Evolutionary conservation across 2,888 invertebrate species (phyloP), one percentile per base, ranked within the genome.

Genomic region (Elysia crispata): DNA sequence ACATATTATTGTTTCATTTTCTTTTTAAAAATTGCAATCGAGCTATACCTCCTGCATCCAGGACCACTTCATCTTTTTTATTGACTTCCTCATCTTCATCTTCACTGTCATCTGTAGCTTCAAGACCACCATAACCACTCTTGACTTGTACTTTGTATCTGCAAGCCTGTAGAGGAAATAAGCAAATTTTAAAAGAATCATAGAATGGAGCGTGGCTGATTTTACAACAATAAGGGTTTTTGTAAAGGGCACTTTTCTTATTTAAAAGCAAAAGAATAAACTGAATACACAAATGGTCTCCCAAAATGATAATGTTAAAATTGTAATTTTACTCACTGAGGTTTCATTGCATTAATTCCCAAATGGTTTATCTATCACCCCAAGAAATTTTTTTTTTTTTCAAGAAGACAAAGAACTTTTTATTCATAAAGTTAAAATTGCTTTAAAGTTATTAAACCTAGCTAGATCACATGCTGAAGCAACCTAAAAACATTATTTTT

Each of bases 71-170:
- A 60, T 66, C 66, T 62, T 54, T 41, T 62, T n/a, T 33, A 57
- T 77, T 69, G 30, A 72, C 77, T 31, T 81, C 76, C 25, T 69
- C 78, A 25, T 82, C 84, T 33, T 84, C 86, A 30, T 81, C 82
- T n/a, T 83, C 83, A 66, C 76, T 80, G 18, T 83, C 84, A 20
- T 82, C 74, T 50, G 41, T 41, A 41, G 83, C 83, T 30, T 79
- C 79, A 49, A 81, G 82, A 15, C 70, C 75, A 20, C 79, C 79
- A 18, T 67, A 23, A 11, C 54, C 54, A 18, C 11, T 41, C 41
- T 41, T 49, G 28, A 83, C 79, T 13, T 77, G 81, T 18, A 77
- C 81, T 62, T 81, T 77, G 20, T 66, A 70, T 62, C 66, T 80
- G 30, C 73, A 76, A 25, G 57, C 75, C 67, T 79, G 81, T 80